Conservation (phyloP, 2,888 invertebrate species). For the Spialia ferax region DNA sequence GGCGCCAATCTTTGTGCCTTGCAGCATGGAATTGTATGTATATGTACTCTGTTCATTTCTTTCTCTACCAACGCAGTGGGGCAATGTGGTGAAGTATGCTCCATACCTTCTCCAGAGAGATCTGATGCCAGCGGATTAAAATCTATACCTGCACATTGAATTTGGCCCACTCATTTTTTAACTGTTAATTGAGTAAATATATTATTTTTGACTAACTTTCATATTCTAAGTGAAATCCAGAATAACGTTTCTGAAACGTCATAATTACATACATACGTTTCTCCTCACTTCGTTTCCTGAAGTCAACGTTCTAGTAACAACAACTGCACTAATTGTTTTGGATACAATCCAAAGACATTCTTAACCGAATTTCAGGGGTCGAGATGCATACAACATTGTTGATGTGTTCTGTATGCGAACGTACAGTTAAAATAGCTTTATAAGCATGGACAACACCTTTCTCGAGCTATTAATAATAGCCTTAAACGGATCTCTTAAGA, state of each 20-base stretch:
- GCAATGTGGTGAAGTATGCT: too few relatives aligned
- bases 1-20: slow-evolving; percentile 11
- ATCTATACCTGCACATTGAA: too few relatives aligned
- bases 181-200: too few relatives aligned
- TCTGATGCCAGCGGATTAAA: too few relatives aligned
- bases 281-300: slow-evolving; percentile 23
- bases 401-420: slow-evolving; percentile 13
- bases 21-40: not conserved
- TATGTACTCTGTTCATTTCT: too few relatives aligned
- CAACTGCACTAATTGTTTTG: slow-evolving; percentile 82
- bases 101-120: too few relatives aligned
- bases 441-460: slow-evolving; percentile 40
- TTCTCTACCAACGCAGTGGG: too few relatives aligned
- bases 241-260: not conserved
- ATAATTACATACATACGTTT: not conserved
- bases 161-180: too few relatives aligned
- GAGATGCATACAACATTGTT: slow-evolving; percentile 37
- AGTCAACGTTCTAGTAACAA: slow-evolving; percentile 31
- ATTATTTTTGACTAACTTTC: too few relatives aligned
- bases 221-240: not conserved
- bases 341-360: slow-evolving; percentile 81
- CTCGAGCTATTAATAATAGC: not conserved
- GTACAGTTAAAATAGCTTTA: slow-evolving; percentile 31
- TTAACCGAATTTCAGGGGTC: slow-evolving; percentile 74
- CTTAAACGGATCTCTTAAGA: not conserved